Percentiles rank a stretch among this genome's conserved stretches.
phyloP scores from a whole-genome alignment of 2,797 vertebrate species.

The Acanthurus leucopareius region DNA sequence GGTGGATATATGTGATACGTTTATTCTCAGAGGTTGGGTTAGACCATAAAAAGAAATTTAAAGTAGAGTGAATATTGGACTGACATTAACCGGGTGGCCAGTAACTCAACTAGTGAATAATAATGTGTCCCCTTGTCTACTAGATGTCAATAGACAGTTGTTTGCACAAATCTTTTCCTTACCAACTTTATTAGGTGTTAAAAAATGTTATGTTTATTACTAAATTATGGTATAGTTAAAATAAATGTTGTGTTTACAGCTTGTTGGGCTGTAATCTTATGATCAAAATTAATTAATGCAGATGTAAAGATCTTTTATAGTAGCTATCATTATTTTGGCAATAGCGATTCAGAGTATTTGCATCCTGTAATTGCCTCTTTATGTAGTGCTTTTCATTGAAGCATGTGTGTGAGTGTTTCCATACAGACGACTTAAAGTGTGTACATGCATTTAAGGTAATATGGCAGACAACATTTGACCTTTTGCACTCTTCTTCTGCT shows the following conservation, averaged over 20 bases:
- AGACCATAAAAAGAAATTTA: background rate
- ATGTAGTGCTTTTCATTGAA: background rate
- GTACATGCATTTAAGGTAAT: background rate
- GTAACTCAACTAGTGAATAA: too few relatives aligned
- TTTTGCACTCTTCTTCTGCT: background rate
- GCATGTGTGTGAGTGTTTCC: background rate
- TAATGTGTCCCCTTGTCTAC: background rate
- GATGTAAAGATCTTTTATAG: too few relatives aligned
- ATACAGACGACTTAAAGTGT: background rate
- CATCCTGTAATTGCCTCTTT: background rate
- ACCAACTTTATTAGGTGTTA: too few relatives aligned
- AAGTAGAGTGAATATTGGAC: background rate
- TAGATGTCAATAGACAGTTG: too few relatives aligned
- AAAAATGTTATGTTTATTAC: too few relatives aligned
- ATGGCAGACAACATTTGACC: too few relatives aligned
- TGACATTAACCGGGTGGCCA: background rate
- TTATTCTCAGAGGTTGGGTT: background rate
- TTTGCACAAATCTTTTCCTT: too few relatives aligned
- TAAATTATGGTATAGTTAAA: background rate
- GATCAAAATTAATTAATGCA: too few relatives aligned
- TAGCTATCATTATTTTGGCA: too few relatives aligned
- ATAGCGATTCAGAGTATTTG: background rate
- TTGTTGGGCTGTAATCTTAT: too few relatives aligned
- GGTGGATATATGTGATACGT: background rate
- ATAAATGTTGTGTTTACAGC: background rate